Evolutionary conservation across 2,888 invertebrate genomes (phyloP), one percentile per base, ranked within the genome.

Genomic region (Amorpha juglandis): DNA sequence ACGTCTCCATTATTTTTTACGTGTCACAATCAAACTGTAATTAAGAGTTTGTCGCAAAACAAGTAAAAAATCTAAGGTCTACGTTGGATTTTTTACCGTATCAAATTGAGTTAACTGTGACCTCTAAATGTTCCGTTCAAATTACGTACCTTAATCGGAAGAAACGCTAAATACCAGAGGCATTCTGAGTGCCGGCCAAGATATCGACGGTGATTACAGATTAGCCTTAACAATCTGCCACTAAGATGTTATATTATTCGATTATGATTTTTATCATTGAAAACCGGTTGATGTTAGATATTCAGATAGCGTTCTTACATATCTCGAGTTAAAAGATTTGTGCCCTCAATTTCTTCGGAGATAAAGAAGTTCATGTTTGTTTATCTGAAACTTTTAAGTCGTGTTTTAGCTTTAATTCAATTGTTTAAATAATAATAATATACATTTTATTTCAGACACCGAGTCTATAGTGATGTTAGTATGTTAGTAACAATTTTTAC

Each of bases 1-100:
- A 58, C 58, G 58, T 58, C 42, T 42, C 19, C 58, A 11, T 42
- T 58, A 38, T 58, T 58, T 58, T 58, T 58, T 58, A 58, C 58
- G 16, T 19, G 38, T 58, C 55, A 58, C 58, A 58, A 42, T 42
- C 58, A 58, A 42, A 42, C 38, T 42, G 42, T 58, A 58, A 58
- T 58, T 58, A 58, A 42, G 58, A 42, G 19, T 55, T 52, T 52
- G 9, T 9, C 16, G 42, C 42, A 58, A 58, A 58, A 58, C 42
- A 19, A 58, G 42, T 42, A 14, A 38, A 58, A 58, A 58, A 58
- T 42, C 19, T 19, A 42, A 21, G 42, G 38, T 38, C 42, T 19
- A 16, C 9, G 58, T 16, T 9, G 55, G 35, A 11, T 38, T 38
- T 58, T 9, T 38, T 38, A 38, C 19, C 55, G 38, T 58, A 19